Evolutionary conservation across 2,113 vertebrate species (phyloP), one percentile per base, ranked within the genome.

Genomic region (Sylvietta virens): DNA sequence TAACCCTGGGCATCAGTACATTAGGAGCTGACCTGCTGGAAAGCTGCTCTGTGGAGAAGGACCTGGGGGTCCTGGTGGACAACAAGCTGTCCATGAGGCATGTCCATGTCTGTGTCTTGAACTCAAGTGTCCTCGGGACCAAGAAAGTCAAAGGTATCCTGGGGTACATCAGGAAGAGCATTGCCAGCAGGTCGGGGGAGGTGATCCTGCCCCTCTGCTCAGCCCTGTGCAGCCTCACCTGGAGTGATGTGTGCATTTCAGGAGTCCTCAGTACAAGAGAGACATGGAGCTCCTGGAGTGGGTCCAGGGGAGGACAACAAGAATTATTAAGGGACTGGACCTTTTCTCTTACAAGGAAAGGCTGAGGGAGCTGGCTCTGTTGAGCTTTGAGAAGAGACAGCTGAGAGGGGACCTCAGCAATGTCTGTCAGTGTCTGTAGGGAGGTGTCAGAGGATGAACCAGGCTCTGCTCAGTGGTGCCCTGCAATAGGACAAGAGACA

Each of bases 311-410:
- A 51, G 39, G 53, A 27, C 15, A 39, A 10, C 60, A 88, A 50
- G 51, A 15, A 10, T 39, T 10, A 45, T 45, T 4, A 14, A 74
- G 10, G 22, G 10, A 8, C 19, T 51, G 44, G 19, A 57, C 10
- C 15, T 51, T 64, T 47, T 19, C 5, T 65, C 20, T 73, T 44
- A 50, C 7, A 15, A 58, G 37, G 31, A 73, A 44, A 58, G 27
- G 27, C 18, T 58, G 67, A 48, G 44, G 16, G 33, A 58, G 1
- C 45, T n/a, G 39, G 9, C 39, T 16, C 60, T 73, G 27, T 66
- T 39, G 42, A 50, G 21, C 37, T 7, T 57, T 0, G 1, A 6
- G 1, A 35, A 33, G 37, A 50, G 15, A 26, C 0, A 1, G 4
- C 23, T 4, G 37, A 58, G 19, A 51, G 15, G 33, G 10, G 3